Base-by-base conservation (phyloP, 2,888 invertebrate species). In the Augochlorella aurata region DNA sequence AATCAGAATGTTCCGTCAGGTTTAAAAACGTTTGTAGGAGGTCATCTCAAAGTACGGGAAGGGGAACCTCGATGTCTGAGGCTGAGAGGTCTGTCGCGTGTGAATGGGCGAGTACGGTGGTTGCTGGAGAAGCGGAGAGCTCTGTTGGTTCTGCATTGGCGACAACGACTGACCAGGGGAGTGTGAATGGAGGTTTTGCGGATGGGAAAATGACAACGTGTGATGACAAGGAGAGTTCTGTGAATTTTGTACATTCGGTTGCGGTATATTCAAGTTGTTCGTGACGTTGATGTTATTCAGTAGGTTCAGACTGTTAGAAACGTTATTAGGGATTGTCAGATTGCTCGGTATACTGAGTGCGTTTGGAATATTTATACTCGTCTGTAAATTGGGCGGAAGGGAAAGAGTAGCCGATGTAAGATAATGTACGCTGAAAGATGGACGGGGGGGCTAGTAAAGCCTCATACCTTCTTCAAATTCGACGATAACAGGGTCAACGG, bases 401-500 rank as follows among this genome's bases (percentile, higher is more conserved):
- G 93, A 92, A 86, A 93, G 91, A 89, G 92, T 92, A 90, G 93
- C 92, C 89, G 93, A 93, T 90, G 93, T 92, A 91, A 93, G 92
- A 91, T 93, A 93, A 91, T 93, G 93, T 90, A 93, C 91, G 91
- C 93, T 93, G 92, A 92, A 93, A 90, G 93, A 92, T 91, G 92
- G 92, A 90, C 93, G 92, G 92, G 93, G 93, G 93, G 93, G 93
- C 93, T 95, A 96, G 95, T 96, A 96, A 94, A 96, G 95, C 93
- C 96, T 95, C 96, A 96, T 96, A 96, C 96, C 96, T 96, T 97
- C 97, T 95, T 97, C 96, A 94, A 97, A 96, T 95, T 96, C 96
- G 92, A 97, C 96, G 91, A 97, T 96, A 90, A 97, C 95, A 61
- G 96, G 96, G 93, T 96, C 96, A 85, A 96, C 96, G 70, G 95